Base-by-base conservation (phyloP, 2,797 vertebrate genomes). In the Cottoperca gobio region DNA sequence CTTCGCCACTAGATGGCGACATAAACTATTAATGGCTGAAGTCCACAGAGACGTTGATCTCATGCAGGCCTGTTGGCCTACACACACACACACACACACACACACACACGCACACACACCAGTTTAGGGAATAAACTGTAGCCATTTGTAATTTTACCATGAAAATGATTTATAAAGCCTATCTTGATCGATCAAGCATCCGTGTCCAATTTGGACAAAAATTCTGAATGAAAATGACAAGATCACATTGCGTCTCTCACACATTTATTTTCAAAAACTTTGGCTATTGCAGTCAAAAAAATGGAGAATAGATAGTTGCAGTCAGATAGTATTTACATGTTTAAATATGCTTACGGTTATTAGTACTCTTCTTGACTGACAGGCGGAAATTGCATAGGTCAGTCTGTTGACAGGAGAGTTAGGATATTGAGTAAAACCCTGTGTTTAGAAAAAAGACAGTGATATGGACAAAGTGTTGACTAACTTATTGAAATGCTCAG, bases 1-100 rank as follows among this genome's bases (percentile, higher is more conserved):
- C 0, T 69, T 2, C 6, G 16, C 71, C 98, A 92, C 95, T 82
- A 97, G 97, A 95, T 98, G 97, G 96, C 95, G 93, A 95, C 89
- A 95, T 57, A 63, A 49, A 23, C 43, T 70, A 42, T 72, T 4
- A 40, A 14, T 60, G 63, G 14, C 14, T 92, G 43, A 31, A 43
- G 42, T 26, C 16, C 48, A 12, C 23, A 92, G 92, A 87, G 2
- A 33, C 26, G 46, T 46, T 24, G 17, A 16, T 16, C n/a, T 59
- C 8, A 13, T 19, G 17, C 7, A 70, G 85, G 79, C 84, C 85
- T 58, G 35, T 2, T n/a, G 82, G 75, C 82, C 83, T 53, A 50
- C 45, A 21, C 45, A 46, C 45, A 45, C 42, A n/a, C 42, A 45
- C 42, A 19, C 42, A 43, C 42, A 43, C 42, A 43, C 42, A 43